Base-by-base conservation (phyloP, 2,797 vertebrate species). In the Parauchenoglanis punctatus region DNA sequence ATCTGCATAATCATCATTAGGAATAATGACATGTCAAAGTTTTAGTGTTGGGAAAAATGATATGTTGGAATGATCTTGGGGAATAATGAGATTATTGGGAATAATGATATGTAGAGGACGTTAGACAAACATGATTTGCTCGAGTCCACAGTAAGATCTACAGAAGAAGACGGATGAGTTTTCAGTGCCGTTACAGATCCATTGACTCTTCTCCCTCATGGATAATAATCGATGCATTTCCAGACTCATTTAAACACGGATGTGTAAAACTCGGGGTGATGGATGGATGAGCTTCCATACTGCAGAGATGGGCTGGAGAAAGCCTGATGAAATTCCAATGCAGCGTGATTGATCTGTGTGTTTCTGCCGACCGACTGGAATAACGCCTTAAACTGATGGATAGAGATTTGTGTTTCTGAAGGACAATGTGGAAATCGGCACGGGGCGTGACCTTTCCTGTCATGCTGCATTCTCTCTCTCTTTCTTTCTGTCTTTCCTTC, bases 361-460 rank as follows among this genome's bases (percentile, higher is more conserved):
- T 90, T 90, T 87, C 89, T 90, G 90, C 87, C 90, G 88, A 89
- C 90, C 92, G 91, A 83, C 87, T 87, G 89, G 91, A 91, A 76
- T 91, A 87, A 89, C 89, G 89, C 93, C 92, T 94, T 94, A 94
- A 95, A 94, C 93, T 92, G 94, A 96, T 95, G 93, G 91, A 94
- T 95, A 94, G 93, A 93, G 94, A 95, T 95, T 94, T 93, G 93
- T 94, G 94, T 96, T 94, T 88, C 92, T 94, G 93, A 95, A 96
- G 94, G 95, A 94, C 94, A 94, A 93, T 92, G 92, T 90, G 90
- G 89, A 90, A 88, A 91, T 89, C 89, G 90, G 92, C 93, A 88
- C 83, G 93, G 92, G 94, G 94, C 76, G 73, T 93, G 94, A 96
- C 95, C 96, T 96, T 94, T 93, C 91, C 91, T 87, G 86, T 85